Evolutionary conservation across 2,113 vertebrate species (phyloP).

Genomic region (Thermophis baileyi): DNA sequence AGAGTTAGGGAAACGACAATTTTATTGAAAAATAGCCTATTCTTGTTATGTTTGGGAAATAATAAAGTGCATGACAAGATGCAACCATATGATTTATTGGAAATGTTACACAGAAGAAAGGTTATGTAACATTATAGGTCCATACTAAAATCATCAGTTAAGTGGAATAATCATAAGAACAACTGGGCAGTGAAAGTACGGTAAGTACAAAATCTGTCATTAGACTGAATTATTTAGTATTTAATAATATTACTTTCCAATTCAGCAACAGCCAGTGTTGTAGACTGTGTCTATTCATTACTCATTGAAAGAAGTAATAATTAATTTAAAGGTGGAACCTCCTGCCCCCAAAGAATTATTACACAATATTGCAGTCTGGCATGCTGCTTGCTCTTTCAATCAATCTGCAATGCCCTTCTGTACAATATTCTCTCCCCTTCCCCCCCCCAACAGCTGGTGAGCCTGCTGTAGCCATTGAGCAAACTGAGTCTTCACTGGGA

Average conservation of each 20-base stretch:
- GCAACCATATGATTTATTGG: background rate
- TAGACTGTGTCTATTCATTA: background rate
- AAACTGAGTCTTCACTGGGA: background rate
- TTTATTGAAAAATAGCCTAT: background rate
- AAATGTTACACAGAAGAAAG: background rate
- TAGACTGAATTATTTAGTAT: background rate
- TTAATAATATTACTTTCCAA: background rate
- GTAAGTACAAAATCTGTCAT: background rate
- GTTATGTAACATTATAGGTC: too few relatives aligned
- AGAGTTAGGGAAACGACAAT: background rate
- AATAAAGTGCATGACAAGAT: background rate
- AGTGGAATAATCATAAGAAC: background rate
- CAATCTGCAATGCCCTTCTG: background rate
- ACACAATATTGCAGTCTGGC: background rate
- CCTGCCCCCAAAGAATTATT: background rate
- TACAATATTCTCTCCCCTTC: background rate
- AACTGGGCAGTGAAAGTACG: background rate
- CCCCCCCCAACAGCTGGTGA: too few relatives aligned
- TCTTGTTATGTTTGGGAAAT: background rate
- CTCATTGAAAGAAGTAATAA: background rate
- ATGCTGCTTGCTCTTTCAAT: background rate
- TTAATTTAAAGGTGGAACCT: background rate
- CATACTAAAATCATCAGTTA: background rate
- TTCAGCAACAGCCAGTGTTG: background rate
- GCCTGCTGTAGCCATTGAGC: background rate